phyloP scores from a whole-genome alignment of 2,113 vertebrate genomes.

The Albula glossodonta region DNA sequence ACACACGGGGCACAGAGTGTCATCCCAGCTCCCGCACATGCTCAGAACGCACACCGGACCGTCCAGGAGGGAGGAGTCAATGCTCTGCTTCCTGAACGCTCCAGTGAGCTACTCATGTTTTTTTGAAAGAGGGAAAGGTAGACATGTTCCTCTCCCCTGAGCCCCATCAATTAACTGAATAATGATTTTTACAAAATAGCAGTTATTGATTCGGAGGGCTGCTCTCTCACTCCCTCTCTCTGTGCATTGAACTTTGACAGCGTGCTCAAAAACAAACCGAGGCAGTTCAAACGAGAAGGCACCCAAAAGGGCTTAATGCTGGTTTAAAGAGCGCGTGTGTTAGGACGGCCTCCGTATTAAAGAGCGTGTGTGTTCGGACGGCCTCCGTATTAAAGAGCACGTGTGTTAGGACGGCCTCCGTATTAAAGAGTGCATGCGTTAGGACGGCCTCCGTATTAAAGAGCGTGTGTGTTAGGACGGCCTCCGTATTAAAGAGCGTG shows the following conservation, averaged over 20 bases:
- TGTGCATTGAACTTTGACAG: neutral
- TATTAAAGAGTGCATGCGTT: neutral
- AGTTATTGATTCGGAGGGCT: neutral
- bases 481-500: no score
- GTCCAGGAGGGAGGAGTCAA: constrained; percentile 40
- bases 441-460: constrained; percentile 49
- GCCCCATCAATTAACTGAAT: neutral
- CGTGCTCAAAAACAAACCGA: neutral
- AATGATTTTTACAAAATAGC: constrained; percentile 11
- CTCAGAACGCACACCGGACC: constrained; percentile 31
- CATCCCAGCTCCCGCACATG: constrained; percentile 24
- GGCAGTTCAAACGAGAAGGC: constrained; percentile 29
- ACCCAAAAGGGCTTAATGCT: constrained; percentile 39
- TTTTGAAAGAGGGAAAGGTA: neutral
- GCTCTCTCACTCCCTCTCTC: neutral
- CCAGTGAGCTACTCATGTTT: neutral
- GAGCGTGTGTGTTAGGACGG: constrained; percentile 51
- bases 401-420: no score
- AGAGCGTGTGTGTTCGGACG: constrained; percentile 52
- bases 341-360: constrained; percentile 47
- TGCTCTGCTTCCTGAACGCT: neutral
- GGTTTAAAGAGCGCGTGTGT: constrained; percentile 39
- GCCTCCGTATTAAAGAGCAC: no score
- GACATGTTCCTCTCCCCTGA: no score
- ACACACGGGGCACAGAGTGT: constrained; percentile 35